phyloP scores from a whole-genome alignment of 64 coral and sea anemone species.

The Montipora sp. region DNA sequence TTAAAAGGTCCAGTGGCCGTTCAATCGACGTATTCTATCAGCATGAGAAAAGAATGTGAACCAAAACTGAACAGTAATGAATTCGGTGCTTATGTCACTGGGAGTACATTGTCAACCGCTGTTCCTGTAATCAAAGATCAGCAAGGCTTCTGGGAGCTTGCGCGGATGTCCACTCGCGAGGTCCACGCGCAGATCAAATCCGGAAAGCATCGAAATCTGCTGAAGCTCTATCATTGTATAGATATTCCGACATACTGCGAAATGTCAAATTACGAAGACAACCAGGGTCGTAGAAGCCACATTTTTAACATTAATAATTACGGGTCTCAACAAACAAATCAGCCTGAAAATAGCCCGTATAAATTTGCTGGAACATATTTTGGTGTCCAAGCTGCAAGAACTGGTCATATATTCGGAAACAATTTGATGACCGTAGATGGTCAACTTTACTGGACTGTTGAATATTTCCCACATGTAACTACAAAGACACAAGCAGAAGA shows the following conservation, averaged over 20 bases:
- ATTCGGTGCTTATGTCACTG: constrained; percentile 68
- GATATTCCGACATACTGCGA: constrained; percentile 20
- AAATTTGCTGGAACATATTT: constrained; percentile 82
- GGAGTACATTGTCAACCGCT: constrained; percentile 27
- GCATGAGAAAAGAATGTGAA: constrained; percentile 64
- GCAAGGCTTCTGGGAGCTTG: constrained; percentile 82
- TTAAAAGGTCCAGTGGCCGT: constrained; percentile 31
- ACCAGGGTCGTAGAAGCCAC: constrained; percentile 21
- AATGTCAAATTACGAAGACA: constrained; percentile 34
- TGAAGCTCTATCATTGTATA: constrained; percentile 53
- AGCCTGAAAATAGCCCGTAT: not conserved
- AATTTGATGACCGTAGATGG: constrained; percentile 83
- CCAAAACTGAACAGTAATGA: constrained; percentile 55
- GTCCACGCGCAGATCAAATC: constrained; percentile 29
- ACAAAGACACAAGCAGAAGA: constrained; percentile 65
- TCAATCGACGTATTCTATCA: constrained; percentile 45
- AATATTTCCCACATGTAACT: constrained; percentile 71
- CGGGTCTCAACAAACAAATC: constrained; percentile 32
- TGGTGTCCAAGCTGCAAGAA: constrained; percentile 49
- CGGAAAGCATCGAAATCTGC: constrained; percentile 47
- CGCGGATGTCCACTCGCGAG: constrained; percentile 56
- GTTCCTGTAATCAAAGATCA: constrained; percentile 27
- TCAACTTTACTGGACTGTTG: constrained; percentile 68
- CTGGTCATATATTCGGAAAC: constrained; percentile 65
- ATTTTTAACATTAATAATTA: constrained; percentile 60